Percentiles rank a stretch among this genome's conserved stretches.
phyloP scores from a whole-genome alignment of 2,113 vertebrate genomes.

The Hymenochirus boettgeri region DNA sequence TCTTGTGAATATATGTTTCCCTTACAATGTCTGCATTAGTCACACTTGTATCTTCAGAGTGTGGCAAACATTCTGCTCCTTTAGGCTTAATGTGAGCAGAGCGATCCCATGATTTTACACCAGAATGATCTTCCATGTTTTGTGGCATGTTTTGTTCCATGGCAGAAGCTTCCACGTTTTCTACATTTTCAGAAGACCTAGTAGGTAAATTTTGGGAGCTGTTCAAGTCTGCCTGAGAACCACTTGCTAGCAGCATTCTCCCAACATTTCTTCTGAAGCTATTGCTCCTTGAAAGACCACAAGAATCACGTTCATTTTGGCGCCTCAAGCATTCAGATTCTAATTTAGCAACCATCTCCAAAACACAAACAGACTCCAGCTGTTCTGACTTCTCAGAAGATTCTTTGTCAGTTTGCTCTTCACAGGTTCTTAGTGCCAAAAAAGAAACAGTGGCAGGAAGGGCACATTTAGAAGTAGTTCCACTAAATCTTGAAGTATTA shows the following conservation, averaged over 20 bases:
- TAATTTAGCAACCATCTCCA: slow-evolving; percentile 89
- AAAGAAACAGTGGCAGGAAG: slow-evolving; percentile 45
- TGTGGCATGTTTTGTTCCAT: slow-evolving; percentile 6
- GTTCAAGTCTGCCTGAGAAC: slow-evolving; percentile 47
- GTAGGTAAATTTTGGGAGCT: slow-evolving; percentile 19
- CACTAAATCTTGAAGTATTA: slow-evolving; percentile 46
- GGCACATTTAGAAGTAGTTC: slow-evolving; percentile 48
- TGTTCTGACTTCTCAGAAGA: slow-evolving; percentile 40
- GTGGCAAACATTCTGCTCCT: slow-evolving; percentile 35
- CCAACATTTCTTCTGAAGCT: slow-evolving; percentile 78
- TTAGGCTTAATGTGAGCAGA: slow-evolving; percentile 14
- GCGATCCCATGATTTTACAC: slow-evolving; percentile 46
- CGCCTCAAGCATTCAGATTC: slow-evolving; percentile 81
- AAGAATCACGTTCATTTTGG: slow-evolving; percentile 63
- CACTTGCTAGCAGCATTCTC: slow-evolving; percentile 70
- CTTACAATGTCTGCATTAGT: slow-evolving; percentile 43
- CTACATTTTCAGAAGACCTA: slow-evolving; percentile 26
- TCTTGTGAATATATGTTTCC: slow-evolving; percentile 21
- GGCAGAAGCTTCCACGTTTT: slow-evolving; percentile 21
- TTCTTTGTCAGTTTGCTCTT: slow-evolving; percentile 37
- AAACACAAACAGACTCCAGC: slow-evolving; percentile 77
- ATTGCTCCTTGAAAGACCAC: slow-evolving; percentile 72
- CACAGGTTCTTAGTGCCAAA: slow-evolving; percentile 32
- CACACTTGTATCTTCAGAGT: slow-evolving; percentile 38
- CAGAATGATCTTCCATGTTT: background rate